These are phyloP conservation scores for Anthrax anthrax DNA, from an alignment of 2,888 invertebrate species.

Conservation along the genomic window DNA sequence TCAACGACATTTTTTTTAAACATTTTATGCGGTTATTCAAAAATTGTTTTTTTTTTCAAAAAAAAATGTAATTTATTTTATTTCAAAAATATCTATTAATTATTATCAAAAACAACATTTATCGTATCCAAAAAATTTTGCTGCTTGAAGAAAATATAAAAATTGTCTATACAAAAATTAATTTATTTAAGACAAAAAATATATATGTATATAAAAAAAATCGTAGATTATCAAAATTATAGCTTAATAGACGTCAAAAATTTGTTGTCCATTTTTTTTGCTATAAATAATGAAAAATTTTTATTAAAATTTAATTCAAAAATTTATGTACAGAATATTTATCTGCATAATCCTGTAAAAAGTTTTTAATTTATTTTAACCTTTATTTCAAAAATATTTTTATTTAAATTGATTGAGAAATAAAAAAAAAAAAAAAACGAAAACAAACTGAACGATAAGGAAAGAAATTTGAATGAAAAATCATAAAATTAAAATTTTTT, in stretches of 20 bases:
- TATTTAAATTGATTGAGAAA: neutral
- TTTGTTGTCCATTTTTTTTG: conserved; percentile 8
- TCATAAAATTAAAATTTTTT: no score
- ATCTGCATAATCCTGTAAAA: conserved; percentile 4
- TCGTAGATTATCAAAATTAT: no score
- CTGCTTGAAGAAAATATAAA: conserved; percentile 6
- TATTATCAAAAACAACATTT: neutral
- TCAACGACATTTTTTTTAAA: no score
- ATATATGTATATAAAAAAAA: no score
- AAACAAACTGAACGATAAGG: no score
- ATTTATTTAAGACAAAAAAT: no score
- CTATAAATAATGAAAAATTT: conserved; percentile 2
- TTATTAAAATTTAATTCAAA: neutral
- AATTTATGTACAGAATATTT: neutral
- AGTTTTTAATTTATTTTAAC: neutral
- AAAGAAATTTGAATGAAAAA: no score
- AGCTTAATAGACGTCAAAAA: conserved; percentile 12
- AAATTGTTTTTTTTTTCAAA: conserved; percentile 5
- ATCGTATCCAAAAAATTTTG: conserved; percentile 12
- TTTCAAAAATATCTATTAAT: no score
- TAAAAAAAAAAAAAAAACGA: no score
- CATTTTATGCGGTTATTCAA: no score
- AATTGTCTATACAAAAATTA: no score
- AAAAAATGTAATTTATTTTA: neutral
- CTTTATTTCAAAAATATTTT: conserved; percentile 7